A percentile compares a stretch with the other conserved stretches of the same genome.
Evolutionary conservation across 2,797 vertebrate species (phyloP).

Genomic region (Parauchenoglanis ngamensis): DNA sequence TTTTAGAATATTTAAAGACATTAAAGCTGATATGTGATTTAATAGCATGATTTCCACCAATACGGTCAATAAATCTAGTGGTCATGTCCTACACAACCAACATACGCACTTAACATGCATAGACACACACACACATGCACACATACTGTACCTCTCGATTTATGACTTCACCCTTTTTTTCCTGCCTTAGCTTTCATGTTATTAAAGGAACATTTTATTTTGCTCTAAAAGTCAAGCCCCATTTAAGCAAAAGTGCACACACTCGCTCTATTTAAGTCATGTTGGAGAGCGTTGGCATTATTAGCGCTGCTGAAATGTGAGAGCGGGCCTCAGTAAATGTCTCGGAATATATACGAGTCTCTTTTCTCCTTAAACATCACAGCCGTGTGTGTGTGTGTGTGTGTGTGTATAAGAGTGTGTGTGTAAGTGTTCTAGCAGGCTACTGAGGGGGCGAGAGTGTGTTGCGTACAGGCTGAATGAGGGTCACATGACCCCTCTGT

Average conservation of each 20-base stretch:
- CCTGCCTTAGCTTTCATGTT: conserved; percentile 63
- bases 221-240: conserved; percentile 65
- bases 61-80: not conserved
- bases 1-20: not conserved
- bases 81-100: not conserved
- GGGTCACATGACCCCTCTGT: conserved; percentile 54
- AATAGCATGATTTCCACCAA: not conserved
- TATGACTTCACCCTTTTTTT: not conserved
- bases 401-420: not conserved
- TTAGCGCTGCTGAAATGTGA: conserved; percentile 67
- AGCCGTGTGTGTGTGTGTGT: conserved; percentile 24
- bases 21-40: not conserved
- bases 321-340: conserved; percentile 67
- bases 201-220: conserved; percentile 71
- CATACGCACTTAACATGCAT: not conserved
- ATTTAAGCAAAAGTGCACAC: conserved; percentile 60
- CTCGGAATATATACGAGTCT: conserved; percentile 60
- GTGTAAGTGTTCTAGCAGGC: not conserved
- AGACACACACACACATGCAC: not conserved
- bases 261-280: conserved; percentile 50
- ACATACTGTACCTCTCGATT: no score
- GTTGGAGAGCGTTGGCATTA: conserved; percentile 67
- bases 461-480: conserved; percentile 45
- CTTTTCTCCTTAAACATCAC: conserved; percentile 55
- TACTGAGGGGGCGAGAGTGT: conserved; percentile 30